Percentiles rank a stretch among this genome's conserved stretches.
Conservation (phyloP, 2,797 vertebrate genomes). For the Clangula hyemalis region DNA sequence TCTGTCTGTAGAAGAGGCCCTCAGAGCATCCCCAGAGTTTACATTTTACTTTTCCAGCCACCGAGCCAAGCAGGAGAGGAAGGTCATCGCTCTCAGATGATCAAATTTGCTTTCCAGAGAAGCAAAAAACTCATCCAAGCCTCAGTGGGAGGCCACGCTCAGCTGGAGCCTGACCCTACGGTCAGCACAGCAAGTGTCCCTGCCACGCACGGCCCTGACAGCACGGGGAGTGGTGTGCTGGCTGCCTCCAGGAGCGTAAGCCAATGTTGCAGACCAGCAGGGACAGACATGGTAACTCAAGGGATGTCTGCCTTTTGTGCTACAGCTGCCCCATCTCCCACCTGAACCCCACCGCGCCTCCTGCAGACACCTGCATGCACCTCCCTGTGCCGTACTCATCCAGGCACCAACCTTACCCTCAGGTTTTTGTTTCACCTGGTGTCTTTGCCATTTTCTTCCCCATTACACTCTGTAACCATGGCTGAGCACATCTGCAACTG, state of each 20-base stretch:
- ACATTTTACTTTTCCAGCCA: accelerated
- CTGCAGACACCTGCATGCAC: background rate
- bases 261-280: too few relatives aligned
- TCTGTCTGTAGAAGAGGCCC: background rate
- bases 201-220: too few relatives aligned
- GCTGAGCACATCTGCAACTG: background rate
- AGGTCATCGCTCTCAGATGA: accelerated
- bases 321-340: too few relatives aligned
- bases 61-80: background rate
- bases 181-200: background rate
- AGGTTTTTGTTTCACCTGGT: background rate
- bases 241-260: background rate
- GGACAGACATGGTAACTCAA: too few relatives aligned
- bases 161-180: background rate
- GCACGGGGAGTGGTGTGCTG: background rate
- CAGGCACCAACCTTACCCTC: too few relatives aligned
- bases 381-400: too few relatives aligned
- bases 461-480: background rate
- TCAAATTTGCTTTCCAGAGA: accelerated
- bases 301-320: too few relatives aligned
- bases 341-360: too few relatives aligned
- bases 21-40: accelerated
- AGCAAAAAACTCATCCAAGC: accelerated
- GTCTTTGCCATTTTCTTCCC: background rate
- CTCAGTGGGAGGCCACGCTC: accelerated